These are phyloP conservation scores for Pterostichus niger DNA, from an alignment of 2,888 invertebrate species.

Conservation along the genomic window DNA sequence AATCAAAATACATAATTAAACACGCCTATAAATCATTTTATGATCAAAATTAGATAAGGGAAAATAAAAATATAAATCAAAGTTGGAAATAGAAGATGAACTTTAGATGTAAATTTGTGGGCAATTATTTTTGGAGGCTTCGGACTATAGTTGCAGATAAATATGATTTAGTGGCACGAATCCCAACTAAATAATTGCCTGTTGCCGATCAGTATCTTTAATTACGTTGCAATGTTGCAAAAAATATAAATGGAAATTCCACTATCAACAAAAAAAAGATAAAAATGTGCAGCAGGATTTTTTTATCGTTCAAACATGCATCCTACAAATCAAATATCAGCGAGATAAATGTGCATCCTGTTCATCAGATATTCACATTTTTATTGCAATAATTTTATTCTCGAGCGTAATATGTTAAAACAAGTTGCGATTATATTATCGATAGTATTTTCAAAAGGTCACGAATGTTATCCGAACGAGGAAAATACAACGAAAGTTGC, in stretches of 20 bases:
- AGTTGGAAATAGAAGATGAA: slow-evolving; percentile 5
- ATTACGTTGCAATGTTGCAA: slow-evolving; percentile 33
- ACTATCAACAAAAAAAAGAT: slow-evolving; percentile 12
- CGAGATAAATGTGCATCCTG: too few relatives aligned
- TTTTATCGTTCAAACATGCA: slow-evolving; percentile 7
- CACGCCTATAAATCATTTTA: slow-evolving; percentile 7
- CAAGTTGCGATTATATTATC: too few relatives aligned
- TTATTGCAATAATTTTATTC: too few relatives aligned
- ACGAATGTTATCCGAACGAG: too few relatives aligned
- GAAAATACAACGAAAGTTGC: too few relatives aligned
- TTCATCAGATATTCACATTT: too few relatives aligned
- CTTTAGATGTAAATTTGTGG: slow-evolving; percentile 25
- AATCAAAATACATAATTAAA: slow-evolving; percentile 27
- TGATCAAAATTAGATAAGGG: slow-evolving; percentile 31
- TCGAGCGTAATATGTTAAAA: not conserved
- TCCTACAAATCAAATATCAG: not conserved
- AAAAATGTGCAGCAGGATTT: slow-evolving; percentile 12
- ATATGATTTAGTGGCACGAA: slow-evolving; percentile 44
- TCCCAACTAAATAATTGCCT: slow-evolving; percentile 50
- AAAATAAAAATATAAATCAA: slow-evolving; percentile 29
- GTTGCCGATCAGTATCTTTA: slow-evolving; percentile 48
- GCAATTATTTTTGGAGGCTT: slow-evolving; percentile 31
- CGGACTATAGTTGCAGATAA: slow-evolving; percentile 17
- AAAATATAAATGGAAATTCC: slow-evolving; percentile 40
- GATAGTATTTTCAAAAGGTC: too few relatives aligned